Percentiles rank a stretch among this genome's conserved stretches.
Evolutionary conservation across 2,888 invertebrate genomes (phyloP).

Genomic region (Cryptocheilus praepositus): DNA sequence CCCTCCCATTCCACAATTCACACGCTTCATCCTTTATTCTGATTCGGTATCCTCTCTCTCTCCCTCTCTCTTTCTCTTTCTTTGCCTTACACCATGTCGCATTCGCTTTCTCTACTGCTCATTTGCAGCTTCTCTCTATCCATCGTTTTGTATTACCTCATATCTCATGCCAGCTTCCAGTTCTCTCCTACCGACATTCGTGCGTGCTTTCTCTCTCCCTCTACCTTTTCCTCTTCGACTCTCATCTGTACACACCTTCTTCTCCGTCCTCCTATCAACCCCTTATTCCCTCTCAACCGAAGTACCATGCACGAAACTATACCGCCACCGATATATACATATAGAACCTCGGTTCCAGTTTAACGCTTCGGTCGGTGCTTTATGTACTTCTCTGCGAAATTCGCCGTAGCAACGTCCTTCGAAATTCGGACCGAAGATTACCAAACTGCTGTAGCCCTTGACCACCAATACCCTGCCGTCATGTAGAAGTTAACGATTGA

Average conservation of each 20-base stretch:
- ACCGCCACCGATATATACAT: slow-evolving; percentile 30
- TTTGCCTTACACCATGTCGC: too few relatives aligned
- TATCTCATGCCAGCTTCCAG: too few relatives aligned
- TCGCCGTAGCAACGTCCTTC: slow-evolving; percentile 18
- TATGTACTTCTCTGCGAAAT: slow-evolving; percentile 26
- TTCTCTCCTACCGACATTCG: too few relatives aligned
- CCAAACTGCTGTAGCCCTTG: slow-evolving; percentile 20
- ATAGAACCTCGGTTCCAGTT: slow-evolving; percentile 16
- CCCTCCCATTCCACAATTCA: neutral
- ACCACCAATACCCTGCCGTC: slow-evolving; percentile 16
- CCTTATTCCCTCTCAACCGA: neutral
- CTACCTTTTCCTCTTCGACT: too few relatives aligned
- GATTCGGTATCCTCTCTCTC: neutral
- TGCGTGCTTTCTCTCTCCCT: neutral
- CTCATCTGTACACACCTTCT: neutral
- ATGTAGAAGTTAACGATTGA: slow-evolving; percentile 22
- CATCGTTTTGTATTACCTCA: neutral
- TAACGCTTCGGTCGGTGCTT: slow-evolving; percentile 19
- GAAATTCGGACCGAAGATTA: slow-evolving; percentile 41
- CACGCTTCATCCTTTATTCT: too few relatives aligned
- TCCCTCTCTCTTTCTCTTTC: neutral
- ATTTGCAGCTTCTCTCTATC: neutral
- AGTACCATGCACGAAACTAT: slow-evolving; percentile 9
- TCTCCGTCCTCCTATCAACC: neutral
- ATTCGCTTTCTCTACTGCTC: too few relatives aligned